These are phyloP conservation scores for Orthosia cruda DNA, from an alignment of 2,888 invertebrate species.

Conservation along the genomic window DNA sequence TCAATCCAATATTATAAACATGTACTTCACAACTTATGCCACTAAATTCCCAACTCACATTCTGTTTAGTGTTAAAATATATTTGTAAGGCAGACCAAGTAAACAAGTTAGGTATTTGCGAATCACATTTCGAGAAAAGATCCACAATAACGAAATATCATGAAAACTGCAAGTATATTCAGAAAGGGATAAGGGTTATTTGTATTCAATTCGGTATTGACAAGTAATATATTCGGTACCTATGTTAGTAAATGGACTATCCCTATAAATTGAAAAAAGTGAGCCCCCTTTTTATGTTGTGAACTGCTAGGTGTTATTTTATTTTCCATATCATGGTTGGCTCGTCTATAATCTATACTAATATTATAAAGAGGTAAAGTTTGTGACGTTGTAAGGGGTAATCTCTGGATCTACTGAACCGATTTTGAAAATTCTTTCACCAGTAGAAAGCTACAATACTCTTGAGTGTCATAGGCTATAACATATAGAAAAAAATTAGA, in stretches of 20 bases:
- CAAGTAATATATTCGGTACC: constrained; percentile 38
- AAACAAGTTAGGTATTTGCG: constrained; percentile 31
- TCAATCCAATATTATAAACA: background rate
- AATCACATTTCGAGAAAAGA: constrained; percentile 49
- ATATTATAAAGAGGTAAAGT: no score
- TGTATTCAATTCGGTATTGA: constrained; percentile 60
- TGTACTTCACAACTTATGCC: background rate
- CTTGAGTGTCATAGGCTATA: no score
- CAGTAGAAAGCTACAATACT: no score
- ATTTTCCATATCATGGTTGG: no score
- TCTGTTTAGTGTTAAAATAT: constrained; percentile 21
- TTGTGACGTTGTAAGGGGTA: no score
- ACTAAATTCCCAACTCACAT: constrained; percentile 2
- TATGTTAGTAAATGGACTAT: constrained; percentile 23
- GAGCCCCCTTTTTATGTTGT: background rate
- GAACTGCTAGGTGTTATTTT: background rate
- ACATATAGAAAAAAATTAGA: no score
- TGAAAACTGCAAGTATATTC: constrained; percentile 41
- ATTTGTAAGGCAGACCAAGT: constrained; percentile 19
- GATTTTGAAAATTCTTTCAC: no score
- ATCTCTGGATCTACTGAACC: no score
- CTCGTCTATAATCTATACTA: no score
- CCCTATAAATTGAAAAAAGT: constrained; percentile 21
- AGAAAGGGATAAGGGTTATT: constrained; percentile 50
- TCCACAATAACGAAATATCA: constrained; percentile 10